Percentiles rank a stretch among this genome's conserved stretches.
These are phyloP conservation scores for Eupithecia subfuscata DNA, from an alignment of 2,888 invertebrate genomes.

Conservation along the genomic window DNA sequence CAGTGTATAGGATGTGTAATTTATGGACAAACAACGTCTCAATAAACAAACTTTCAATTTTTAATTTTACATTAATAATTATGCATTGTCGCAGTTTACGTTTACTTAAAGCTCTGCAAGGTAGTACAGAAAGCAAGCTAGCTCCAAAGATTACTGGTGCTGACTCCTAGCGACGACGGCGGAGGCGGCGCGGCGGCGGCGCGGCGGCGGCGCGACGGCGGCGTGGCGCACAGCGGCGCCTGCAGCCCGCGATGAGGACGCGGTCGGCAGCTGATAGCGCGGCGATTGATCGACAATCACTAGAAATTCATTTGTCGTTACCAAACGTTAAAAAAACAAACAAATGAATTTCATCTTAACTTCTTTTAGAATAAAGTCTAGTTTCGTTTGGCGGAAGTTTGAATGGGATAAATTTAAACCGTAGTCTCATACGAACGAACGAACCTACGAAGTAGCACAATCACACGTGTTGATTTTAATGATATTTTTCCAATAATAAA, in stretches of 20 bases:
- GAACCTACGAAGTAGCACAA: neutral
- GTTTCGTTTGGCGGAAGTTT: slow-evolving; percentile 40
- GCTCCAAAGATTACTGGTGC: slow-evolving; percentile 8
- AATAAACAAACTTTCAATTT: too few species aligned
- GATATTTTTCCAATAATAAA: neutral
- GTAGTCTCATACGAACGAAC: slow-evolving; percentile 45
- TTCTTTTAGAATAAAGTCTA: slow-evolving; percentile 24
- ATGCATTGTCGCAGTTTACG: too few species aligned
- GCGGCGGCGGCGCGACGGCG: too few species aligned
- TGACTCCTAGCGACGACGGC: too few species aligned
- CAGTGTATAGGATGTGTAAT: too few species aligned
- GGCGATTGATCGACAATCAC: slow-evolving; percentile 81
- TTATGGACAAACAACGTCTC: too few species aligned
- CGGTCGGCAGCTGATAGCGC: slow-evolving; percentile 78
- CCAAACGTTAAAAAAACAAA: slow-evolving; percentile 50
- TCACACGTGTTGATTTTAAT: neutral
- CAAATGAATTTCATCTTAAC: slow-evolving; percentile 42
- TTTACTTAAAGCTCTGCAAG: too few species aligned
- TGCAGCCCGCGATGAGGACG: slow-evolving; percentile 34
- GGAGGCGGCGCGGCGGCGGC: neutral
- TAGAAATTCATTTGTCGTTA: slow-evolving; percentile 80
- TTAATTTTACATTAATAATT: too few species aligned
- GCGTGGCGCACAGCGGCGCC: neutral
- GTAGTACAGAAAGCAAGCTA: neutral
- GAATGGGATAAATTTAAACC: slow-evolving; percentile 53